phyloP scores from a whole-genome alignment of 2,113 vertebrate species.

The Menura novaehollandiae region DNA sequence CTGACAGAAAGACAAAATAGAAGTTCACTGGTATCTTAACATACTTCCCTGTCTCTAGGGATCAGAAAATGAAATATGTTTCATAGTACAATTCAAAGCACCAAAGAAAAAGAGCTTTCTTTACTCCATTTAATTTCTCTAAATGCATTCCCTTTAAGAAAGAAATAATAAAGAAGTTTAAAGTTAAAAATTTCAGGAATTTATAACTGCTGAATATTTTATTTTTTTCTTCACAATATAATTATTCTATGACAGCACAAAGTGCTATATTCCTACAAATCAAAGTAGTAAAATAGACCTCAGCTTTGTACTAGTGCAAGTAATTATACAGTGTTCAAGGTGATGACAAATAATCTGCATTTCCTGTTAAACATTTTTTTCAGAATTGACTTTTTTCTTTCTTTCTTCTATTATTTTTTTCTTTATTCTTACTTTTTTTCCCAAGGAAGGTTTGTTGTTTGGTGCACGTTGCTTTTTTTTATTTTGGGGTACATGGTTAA shows the following conservation, averaged over 20 bases:
- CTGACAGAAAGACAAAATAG: not conserved
- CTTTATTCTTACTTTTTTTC: not conserved
- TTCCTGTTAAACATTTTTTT: not conserved
- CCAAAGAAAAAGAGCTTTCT: not conserved
- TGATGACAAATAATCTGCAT: not conserved
- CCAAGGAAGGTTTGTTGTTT: not conserved
- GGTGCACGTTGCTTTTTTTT: not conserved
- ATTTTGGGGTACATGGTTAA: not conserved
- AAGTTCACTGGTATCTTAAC: not conserved
- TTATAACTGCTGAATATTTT: not conserved
- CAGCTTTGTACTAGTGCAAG: not conserved
- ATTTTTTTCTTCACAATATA: not conserved
- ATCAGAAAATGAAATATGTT: not conserved
- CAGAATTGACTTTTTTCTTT: not conserved
- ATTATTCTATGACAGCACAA: not conserved
- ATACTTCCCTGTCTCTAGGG: not conserved
- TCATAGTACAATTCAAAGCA: not conserved
- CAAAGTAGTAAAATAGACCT: not conserved
- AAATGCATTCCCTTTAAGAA: not conserved
- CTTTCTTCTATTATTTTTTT: not conserved
- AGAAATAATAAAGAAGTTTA: not conserved
- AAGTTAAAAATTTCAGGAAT: not conserved
- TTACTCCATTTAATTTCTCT: not conserved
- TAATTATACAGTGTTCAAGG: not conserved
- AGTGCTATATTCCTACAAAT: not conserved